Percentiles rank a stretch among this genome's conserved stretches.
Conservation (phyloP, 2,888 invertebrate genomes). For the Agrochola lychnidis region DNA sequence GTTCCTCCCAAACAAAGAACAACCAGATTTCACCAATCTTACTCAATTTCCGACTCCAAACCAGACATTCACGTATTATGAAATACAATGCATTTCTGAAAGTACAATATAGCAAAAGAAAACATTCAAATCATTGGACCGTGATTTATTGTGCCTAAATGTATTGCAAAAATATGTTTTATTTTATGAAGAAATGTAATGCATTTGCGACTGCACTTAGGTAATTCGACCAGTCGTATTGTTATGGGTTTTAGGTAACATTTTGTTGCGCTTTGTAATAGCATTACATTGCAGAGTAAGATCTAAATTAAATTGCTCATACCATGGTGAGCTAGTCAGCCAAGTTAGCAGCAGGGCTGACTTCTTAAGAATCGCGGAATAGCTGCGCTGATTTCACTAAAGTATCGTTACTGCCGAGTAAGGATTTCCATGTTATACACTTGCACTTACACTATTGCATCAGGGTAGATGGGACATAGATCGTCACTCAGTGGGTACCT, state of each 20-base stretch:
- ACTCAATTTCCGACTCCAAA: constrained; percentile 16
- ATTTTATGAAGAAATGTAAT: constrained; percentile 11
- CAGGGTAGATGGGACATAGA: no score
- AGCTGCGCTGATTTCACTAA: no score
- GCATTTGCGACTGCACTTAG: background rate
- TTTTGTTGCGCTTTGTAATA: background rate
- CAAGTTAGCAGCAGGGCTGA: no score
- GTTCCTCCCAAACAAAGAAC: background rate
- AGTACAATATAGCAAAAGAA: constrained; percentile 14
- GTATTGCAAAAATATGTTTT: constrained; percentile 27
- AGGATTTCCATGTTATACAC: no score
- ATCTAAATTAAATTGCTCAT: no score
- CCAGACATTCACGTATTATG: constrained; percentile 23
- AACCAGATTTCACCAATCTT: constrained; percentile 17
- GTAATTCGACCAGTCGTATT: background rate
- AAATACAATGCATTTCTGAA: constrained; percentile 46
- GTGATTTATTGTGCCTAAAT: constrained; percentile 33
- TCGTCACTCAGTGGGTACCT: no score
- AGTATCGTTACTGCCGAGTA: no score
- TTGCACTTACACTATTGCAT: no score
- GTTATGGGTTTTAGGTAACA: background rate
- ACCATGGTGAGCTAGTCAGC: no score
- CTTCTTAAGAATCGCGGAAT: no score
- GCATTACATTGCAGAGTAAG: background rate
- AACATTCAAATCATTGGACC: constrained; percentile 37